Percentiles rank a stretch among this genome's conserved stretches.
Conservation (phyloP, 2,113 vertebrate species). For the Sylvietta virens region DNA sequence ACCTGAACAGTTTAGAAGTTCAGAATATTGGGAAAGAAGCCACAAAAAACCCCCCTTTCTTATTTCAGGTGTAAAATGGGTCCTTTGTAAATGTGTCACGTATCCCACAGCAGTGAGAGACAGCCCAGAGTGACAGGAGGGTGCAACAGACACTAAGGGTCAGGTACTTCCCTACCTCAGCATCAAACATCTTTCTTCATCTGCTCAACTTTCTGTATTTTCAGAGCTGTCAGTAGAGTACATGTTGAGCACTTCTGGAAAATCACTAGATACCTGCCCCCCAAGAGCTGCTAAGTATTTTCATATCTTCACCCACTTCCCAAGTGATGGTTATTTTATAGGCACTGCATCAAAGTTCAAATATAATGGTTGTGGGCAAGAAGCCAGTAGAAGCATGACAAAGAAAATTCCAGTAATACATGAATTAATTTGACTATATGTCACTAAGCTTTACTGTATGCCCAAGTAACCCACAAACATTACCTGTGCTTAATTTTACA, state of each 20-base stretch:
- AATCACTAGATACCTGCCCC: not conserved
- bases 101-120: not conserved
- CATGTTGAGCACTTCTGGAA: not conserved
- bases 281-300: not conserved
- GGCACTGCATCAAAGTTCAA: not conserved
- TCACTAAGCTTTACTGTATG: not conserved
- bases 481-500: not conserved
- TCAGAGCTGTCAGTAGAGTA: not conserved
- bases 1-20: not conserved
- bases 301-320: not conserved
- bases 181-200: not conserved
- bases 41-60: not conserved
- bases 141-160: not conserved
- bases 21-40: not conserved
- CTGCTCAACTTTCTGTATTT: not conserved
- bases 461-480: not conserved
- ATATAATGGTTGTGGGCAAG: not conserved
- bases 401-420: not conserved
- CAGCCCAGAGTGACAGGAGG: not conserved
- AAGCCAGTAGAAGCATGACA: not conserved
- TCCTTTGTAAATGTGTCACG: fast-evolving
- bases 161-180: not conserved
- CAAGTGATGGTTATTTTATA: not conserved
- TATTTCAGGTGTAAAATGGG: not conserved
- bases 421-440: not conserved